A percentile compares a stretch with the other conserved stretches of the same genome.
These are phyloP conservation scores for Eilema sororculum DNA, from an alignment of 2,888 invertebrate genomes.

Conservation along the genomic window DNA sequence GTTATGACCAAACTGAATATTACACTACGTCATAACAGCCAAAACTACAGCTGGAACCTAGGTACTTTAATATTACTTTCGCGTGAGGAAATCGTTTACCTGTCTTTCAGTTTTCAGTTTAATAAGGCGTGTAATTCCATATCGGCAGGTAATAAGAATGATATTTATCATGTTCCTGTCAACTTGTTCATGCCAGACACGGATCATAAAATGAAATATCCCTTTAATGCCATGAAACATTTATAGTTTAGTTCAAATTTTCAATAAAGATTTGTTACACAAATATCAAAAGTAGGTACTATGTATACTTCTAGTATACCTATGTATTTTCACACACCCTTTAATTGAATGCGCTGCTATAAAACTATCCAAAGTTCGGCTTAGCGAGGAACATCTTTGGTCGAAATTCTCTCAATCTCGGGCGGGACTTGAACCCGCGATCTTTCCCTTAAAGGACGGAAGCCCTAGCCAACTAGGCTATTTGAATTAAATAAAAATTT, in stretches of 20 bases:
- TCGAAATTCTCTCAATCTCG: too few relatives aligned
- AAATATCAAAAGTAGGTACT: neutral
- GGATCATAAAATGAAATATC: neutral
- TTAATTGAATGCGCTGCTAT: too few relatives aligned
- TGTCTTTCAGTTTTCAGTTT: neutral
- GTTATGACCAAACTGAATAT: neutral
- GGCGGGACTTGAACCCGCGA: too few relatives aligned
- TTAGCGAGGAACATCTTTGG: too few relatives aligned
- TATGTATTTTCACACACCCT: too few relatives aligned
- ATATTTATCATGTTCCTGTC: constrained; percentile 17
- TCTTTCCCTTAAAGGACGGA: too few relatives aligned
- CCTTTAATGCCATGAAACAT: neutral
- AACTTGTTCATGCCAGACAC: constrained; percentile 7
- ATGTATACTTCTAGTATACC: too few relatives aligned
- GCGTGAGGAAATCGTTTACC: constrained; percentile 23
- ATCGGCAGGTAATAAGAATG: constrained; percentile 16
- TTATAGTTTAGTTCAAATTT: neutral
- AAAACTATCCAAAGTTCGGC: too few relatives aligned
- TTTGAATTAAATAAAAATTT: too few relatives aligned
- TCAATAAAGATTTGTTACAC: neutral
- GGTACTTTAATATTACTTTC: constrained; percentile 27
- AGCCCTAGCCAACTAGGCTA: too few relatives aligned
- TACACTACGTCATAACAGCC: neutral
- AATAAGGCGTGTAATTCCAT: neutral
- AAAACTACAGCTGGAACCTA: neutral